Evolutionary conservation across 2,888 invertebrate species (phyloP).

Genomic region (Amiota minor): DNA sequence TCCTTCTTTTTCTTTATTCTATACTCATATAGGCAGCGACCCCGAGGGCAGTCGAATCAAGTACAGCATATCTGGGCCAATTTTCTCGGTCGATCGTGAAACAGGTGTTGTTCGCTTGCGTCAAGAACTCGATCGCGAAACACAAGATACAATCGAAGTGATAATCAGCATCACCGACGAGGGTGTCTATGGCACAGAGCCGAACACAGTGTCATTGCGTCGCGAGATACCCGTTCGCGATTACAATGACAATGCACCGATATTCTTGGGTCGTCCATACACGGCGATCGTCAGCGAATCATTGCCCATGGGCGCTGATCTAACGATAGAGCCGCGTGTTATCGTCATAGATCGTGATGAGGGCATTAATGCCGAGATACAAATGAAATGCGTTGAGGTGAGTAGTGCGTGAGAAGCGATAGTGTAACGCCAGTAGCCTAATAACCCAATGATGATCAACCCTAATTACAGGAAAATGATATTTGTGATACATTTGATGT

Average conservation of each 20-base stretch:
- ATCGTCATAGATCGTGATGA: slow-evolving; percentile 82
- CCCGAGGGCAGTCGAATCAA: slow-evolving; percentile 83
- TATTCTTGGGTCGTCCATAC: slow-evolving; percentile 83
- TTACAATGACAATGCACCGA: slow-evolving; percentile 86
- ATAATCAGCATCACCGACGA: slow-evolving; percentile 89
- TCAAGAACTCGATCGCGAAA: slow-evolving; percentile 82
- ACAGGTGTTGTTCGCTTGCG: slow-evolving; percentile 84
- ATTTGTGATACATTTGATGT: slow-evolving; percentile 82
- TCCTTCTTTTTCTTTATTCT: slow-evolving; percentile 36
- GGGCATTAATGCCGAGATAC: slow-evolving; percentile 82
- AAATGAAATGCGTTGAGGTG: slow-evolving; percentile 78
- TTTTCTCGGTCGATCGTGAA: slow-evolving; percentile 83
- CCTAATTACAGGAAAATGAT: slow-evolving; percentile 75
- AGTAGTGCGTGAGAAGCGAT: slow-evolving; percentile 65
- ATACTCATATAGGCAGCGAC: slow-evolving; percentile 77
- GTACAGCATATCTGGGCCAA: slow-evolving; percentile 87
- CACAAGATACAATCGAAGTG: slow-evolving; percentile 81
- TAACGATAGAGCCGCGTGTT: slow-evolving; percentile 78
- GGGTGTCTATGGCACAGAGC: slow-evolving; percentile 80
- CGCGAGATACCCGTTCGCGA: slow-evolving; percentile 85
- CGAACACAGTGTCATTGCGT: slow-evolving; percentile 85
- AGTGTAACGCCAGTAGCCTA: neutral
- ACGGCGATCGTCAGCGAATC: slow-evolving; percentile 82
- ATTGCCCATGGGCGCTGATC: slow-evolving; percentile 77
- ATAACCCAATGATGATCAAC: neutral